Base-by-base conservation (phyloP, 2,888 invertebrate genomes). In the Tinea trinotella region DNA sequence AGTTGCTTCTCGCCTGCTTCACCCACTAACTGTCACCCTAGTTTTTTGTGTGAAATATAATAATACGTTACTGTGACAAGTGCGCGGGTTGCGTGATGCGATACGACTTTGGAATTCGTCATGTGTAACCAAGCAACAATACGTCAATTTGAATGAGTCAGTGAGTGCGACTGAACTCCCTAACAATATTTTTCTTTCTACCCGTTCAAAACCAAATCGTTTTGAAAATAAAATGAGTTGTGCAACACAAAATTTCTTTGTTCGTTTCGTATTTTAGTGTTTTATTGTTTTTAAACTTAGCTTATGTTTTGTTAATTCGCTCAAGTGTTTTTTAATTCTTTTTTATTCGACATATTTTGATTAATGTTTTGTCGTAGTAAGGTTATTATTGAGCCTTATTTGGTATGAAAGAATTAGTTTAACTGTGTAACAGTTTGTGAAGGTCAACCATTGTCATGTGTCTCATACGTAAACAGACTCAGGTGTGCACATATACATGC, bases 21-120 rank as follows among this genome's bases (percentile, higher is more conserved):
- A 64, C 61, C 58, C 61, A 62, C 36, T 19, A 49, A 19, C 48
- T 9, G 18, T 35, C 50, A 13, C 34, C 57, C 59, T 64, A 56
- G 10, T 36, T 18, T 64, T 63, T n/a, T n/a, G n/a, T 58, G 66
- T 57, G 65, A 67, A 67, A 67, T 20, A 10, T 64, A 65, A 64
- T 62, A 62, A 62, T 18, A 55, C 52, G 19, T 55, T 30, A 30
- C 3, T 46, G 46, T 46, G 17, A 60, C 62, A 63, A 54, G 57
- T 58, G 60, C 56, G 58, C 58, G 58, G 56, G 62, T 64, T 60
- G 64, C 65, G 64, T 70, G 66, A 67, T 46, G 46, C 46, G 46
- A 46, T 40, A 40, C 46, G 46, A 19, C 13, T 2, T 15, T 6
- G 19, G 15, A 52, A 18, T 30, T 34, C 19, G 52, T 52, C 34